Evolutionary conservation across 30 jellyfish, hydroid and myxozoan species (phyloP), one percentile per base, ranked within the genome.

Genomic region (Aurelia sp.): DNA sequence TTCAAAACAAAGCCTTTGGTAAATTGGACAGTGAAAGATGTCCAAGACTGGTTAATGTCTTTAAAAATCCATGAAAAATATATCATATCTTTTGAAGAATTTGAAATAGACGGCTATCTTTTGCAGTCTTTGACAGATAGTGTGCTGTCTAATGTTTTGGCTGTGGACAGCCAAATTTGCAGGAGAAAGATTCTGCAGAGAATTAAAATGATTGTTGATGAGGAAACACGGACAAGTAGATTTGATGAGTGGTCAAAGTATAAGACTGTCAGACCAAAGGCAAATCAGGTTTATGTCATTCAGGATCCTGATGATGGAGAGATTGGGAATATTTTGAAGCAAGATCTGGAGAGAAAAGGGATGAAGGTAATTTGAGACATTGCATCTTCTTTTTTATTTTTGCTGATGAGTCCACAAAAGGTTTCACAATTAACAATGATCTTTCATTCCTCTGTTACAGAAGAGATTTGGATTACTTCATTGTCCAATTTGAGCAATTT

Each of bases 291-390:
- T n/a, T 86, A 86, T 63, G 48, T 86, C 63, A 68, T 76, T 20
- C 81, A 65, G 33, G 96, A 76, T 68, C 96, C 96, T 3, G 75
- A 65, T n/a, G 91, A 86, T 77, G 81, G 68, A 23, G 77, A 69
- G 59, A 61, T 86, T 5, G 90, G 85, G 6, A 19, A 67, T 5
- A 53, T 86, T 31, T 5, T 86, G 55, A 62, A 69, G 69, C 66
- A 30, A 31, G 96, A 76, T 58, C 40, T 86, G 63, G 57, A 76
- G 35, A 47, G 76, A 21, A 86, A 77, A 77, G 90, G 90, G 18
- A n/a, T 68, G 9, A 65, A 68, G 96, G 96, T 86, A 62, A 33
- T 13, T 27, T 6, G 15, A 44, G 15, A 7, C 8, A 44, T 44
- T 5, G 15, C 8, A 10, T 7, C 15, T 44, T 37, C 7, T 37